Evolutionary conservation across 2,113 vertebrate genomes (phyloP).

Genomic region (Salvelinus namaycush): DNA sequence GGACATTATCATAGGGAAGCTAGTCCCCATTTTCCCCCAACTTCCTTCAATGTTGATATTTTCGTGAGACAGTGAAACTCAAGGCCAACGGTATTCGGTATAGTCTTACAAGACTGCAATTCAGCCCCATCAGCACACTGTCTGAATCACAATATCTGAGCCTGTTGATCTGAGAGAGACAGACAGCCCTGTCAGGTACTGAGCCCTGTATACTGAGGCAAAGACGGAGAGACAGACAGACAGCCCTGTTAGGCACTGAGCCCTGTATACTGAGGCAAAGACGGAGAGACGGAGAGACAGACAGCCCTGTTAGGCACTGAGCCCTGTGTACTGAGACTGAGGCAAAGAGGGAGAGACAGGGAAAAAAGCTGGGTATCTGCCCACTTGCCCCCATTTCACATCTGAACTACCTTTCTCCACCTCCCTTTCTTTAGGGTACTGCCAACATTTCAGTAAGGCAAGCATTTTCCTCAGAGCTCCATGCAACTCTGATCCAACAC

Average conservation of each 20-base stretch:
- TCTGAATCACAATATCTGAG: not conserved
- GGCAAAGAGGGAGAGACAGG: not conserved
- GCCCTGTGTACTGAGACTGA: too few species aligned
- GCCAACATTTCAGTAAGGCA: constrained; percentile 31
- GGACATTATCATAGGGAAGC: not conserved
- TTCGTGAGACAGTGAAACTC: not conserved
- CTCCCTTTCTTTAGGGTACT: constrained; percentile 2
- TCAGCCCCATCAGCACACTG: not conserved
- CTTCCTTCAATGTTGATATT: not conserved
- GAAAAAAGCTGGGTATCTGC: constrained; percentile 13
- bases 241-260: not conserved
- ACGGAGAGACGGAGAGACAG: too few species aligned
- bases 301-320: too few species aligned
- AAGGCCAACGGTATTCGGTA: not conserved
- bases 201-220: not conserved
- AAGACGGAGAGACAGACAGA: not conserved
- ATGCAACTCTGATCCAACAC: constrained; percentile 45
- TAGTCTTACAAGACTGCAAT: not conserved
- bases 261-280: too few species aligned
- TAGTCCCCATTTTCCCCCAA: not conserved
- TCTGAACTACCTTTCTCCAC: not conserved
- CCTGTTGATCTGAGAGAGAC: not conserved
- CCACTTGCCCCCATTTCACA: constrained; percentile 2
- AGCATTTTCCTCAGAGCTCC: constrained; percentile 27
- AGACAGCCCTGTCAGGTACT: not conserved